Conservation (phyloP, 2,797 vertebrate genomes). For the Schizopygopsis malacanthus region DNA sequence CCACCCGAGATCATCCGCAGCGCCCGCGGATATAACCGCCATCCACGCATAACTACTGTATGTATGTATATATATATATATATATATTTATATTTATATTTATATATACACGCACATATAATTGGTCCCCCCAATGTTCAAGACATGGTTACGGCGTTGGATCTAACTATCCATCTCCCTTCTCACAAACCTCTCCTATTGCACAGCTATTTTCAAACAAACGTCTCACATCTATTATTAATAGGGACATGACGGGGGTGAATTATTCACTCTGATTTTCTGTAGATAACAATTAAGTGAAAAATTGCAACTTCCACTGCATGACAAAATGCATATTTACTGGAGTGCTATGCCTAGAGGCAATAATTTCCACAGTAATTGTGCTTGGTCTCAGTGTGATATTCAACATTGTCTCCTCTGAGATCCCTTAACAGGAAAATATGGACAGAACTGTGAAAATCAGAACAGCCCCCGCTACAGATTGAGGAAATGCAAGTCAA, state of each 20-base stretch:
- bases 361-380: neutral
- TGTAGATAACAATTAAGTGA: conserved; percentile 67
- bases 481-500: conserved; percentile 18
- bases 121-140: too few species aligned
- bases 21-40: too few species aligned
- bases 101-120: too few species aligned
- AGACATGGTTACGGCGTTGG: too few species aligned
- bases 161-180: neutral
- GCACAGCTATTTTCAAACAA: conserved; percentile 69
- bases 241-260: conserved; percentile 65
- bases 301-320: conserved; percentile 66
- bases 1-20: too few species aligned
- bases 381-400: neutral
- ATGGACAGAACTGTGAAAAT: conserved; percentile 15
- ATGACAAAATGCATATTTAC: conserved; percentile 30
- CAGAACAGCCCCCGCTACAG: neutral
- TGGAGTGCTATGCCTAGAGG: neutral
- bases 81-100: too few species aligned
- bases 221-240: conserved; percentile 77
- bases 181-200: conserved; percentile 22
- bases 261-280: conserved; percentile 64
- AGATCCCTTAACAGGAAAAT: conserved; percentile 12
- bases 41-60: too few species aligned
- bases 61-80: too few species aligned
- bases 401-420: neutral